These are phyloP conservation scores for Aleiodes testaceus DNA, from an alignment of 2,888 invertebrate genomes.

Conservation along the genomic window DNA sequence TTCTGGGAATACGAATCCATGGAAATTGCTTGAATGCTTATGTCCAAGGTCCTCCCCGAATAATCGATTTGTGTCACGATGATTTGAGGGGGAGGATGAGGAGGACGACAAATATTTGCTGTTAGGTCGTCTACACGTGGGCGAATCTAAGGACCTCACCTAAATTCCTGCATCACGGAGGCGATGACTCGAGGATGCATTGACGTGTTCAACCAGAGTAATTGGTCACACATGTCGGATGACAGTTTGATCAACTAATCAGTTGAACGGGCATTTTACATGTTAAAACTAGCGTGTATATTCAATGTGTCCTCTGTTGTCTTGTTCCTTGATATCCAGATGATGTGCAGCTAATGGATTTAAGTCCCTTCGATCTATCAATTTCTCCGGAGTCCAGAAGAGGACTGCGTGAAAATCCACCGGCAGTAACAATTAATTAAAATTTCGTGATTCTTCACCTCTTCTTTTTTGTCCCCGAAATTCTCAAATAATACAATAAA, in stretches of 20 bases:
- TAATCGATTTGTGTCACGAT: slow-evolving; percentile 36
- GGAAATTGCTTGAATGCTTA: not conserved
- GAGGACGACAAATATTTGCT: slow-evolving; percentile 29
- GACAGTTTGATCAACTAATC: slow-evolving; percentile 37
- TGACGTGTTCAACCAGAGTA: slow-evolving; percentile 38
- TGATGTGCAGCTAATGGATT: slow-evolving; percentile 10
- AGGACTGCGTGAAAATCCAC: no score
- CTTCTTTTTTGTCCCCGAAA: not conserved
- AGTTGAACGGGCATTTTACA: not conserved
- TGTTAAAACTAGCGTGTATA: not conserved
- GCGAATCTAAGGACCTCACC: slow-evolving; percentile 11
- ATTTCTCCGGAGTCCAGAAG: no score
- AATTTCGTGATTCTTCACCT: slow-evolving; percentile 6
- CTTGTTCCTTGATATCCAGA: not conserved
- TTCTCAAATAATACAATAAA: slow-evolving; percentile 11
- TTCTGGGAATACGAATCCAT: no score
- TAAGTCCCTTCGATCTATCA: not conserved
- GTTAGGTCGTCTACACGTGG: slow-evolving; percentile 17
- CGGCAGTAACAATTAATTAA: slow-evolving; percentile 21
- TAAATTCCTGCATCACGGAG: slow-evolving; percentile 10
- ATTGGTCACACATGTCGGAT: slow-evolving; percentile 46
- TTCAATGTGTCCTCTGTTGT: not conserved
- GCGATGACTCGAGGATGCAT: slow-evolving; percentile 33
- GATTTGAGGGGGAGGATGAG: slow-evolving; percentile 18
- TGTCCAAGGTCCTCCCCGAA: not conserved